Evolutionary conservation across 1,140 invertebrate genomes (phyloP).

Genomic region (Drosophila sp.): DNA sequence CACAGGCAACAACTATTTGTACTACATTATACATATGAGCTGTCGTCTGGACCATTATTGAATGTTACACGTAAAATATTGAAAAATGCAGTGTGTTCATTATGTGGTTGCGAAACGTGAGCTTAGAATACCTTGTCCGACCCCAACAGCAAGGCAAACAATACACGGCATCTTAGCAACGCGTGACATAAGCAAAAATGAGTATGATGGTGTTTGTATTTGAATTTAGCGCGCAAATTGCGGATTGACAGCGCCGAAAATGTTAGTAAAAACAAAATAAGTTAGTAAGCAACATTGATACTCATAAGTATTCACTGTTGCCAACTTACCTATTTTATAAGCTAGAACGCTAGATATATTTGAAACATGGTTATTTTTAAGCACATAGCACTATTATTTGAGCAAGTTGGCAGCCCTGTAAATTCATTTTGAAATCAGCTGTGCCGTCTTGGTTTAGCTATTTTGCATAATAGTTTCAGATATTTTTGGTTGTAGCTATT

Average conservation of each 20-base stretch:
- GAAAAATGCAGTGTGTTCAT: conserved; percentile 28
- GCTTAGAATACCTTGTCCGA: background rate
- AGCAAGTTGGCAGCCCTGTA: no score
- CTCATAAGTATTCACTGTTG: no score
- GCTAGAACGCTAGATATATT: no score
- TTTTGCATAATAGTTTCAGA: no score
- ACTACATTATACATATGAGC: conserved; percentile 22
- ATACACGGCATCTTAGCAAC: background rate
- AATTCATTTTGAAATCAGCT: no score
- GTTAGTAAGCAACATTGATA: background rate
- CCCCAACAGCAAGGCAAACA: background rate
- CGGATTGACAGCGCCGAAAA: background rate
- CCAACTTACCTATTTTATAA: no score
- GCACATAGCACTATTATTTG: no score
- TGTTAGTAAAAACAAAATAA: background rate
- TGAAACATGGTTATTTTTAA: no score
- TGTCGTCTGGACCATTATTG: conserved; percentile 60
- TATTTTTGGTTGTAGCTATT: no score
- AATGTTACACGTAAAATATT: conserved; percentile 76
- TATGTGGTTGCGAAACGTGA: conserved; percentile 29
- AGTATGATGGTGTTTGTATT: conserved; percentile 1
- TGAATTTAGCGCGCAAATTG: background rate
- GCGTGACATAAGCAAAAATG: no score
- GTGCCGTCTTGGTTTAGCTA: no score
- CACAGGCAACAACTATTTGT: conserved; percentile 2